Conservation (phyloP, 2,888 invertebrate genomes). For the Xylocampa areola region DNA sequence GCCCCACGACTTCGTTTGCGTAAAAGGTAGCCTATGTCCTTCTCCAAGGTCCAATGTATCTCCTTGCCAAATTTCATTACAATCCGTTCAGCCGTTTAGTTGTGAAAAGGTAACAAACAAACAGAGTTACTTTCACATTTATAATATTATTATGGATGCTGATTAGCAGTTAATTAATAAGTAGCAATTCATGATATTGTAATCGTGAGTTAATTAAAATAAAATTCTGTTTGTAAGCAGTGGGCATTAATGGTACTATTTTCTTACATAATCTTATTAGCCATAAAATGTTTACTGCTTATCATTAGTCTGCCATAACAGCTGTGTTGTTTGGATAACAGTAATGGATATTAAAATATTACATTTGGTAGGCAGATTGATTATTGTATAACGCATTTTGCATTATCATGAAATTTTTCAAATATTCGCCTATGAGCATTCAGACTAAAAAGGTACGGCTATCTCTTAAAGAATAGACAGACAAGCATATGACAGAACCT, state of each 20-base stretch:
- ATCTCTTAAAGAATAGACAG: too few species aligned
- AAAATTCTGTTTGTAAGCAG: neutral
- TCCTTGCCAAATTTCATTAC: too few species aligned
- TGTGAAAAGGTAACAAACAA: neutral
- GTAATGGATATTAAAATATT: conserved; percentile 18
- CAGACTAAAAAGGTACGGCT: too few species aligned
- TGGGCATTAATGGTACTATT: neutral
- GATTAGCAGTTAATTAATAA: conserved; percentile 40
- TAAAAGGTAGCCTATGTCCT: too few species aligned
- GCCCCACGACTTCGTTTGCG: too few species aligned
- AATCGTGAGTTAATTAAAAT: conserved; percentile 12
- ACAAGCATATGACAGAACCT: too few species aligned
- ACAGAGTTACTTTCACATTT: neutral
- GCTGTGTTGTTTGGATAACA: conserved; percentile 9
- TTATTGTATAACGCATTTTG: too few species aligned
- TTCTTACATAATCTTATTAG: conserved; percentile 20
- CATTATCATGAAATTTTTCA: too few species aligned
- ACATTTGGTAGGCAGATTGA: conserved; percentile 22
- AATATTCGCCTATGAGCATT: neutral
- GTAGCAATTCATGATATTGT: conserved; percentile 13
- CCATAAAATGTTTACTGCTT: conserved; percentile 14
- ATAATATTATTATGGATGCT: conserved; percentile 6
- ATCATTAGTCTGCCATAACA: neutral
- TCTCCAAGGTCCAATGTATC: too few species aligned
- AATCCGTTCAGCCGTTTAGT: too few species aligned